A percentile compares a stretch with the other conserved stretches of the same genome.
Evolutionary conservation across 2,797 vertebrate species (phyloP).

Genomic region (Tenualosa ilisha): DNA sequence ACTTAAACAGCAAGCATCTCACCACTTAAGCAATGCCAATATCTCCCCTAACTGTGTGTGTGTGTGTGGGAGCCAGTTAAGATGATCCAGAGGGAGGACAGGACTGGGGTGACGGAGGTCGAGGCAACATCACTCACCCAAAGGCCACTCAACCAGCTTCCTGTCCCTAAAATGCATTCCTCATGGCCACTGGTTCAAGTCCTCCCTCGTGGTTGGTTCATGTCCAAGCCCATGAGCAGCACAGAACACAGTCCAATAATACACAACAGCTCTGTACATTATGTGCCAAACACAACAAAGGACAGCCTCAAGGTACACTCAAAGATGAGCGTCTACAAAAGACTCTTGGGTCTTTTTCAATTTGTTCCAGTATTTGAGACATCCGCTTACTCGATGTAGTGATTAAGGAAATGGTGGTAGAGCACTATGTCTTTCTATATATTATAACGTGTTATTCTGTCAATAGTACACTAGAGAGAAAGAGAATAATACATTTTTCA

Average conservation of each 20-base stretch:
- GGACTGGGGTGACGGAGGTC: conserved; percentile 7
- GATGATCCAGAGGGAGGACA: conserved; percentile 11
- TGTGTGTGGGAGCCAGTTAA: background rate
- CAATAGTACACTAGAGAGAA: too few species aligned
- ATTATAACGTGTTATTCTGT: too few species aligned
- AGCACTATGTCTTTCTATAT: too few species aligned
- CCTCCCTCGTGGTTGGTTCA: conserved; percentile 13
- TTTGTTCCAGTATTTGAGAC: too few species aligned
- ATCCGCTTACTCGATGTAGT: too few species aligned
- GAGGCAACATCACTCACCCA: conserved; percentile 8
- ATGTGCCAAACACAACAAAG: conserved; percentile 1
- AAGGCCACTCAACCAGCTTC: conserved; percentile 22
- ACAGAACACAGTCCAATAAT: background rate
- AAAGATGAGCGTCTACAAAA: background rate
- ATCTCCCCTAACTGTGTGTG: background rate
- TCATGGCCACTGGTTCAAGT: conserved; percentile 14
- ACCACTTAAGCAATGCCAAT: background rate
- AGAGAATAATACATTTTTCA: too few species aligned
- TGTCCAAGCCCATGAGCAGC: background rate
- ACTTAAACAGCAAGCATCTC: background rate
- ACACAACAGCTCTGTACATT: background rate
- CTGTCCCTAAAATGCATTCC: conserved; percentile 5
- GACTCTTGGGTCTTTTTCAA: too few species aligned
- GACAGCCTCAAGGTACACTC: background rate
- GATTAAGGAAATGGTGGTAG: background rate